Base-by-base conservation (phyloP, 2,113 vertebrate genomes). In the Oceanodroma tethys region DNA sequence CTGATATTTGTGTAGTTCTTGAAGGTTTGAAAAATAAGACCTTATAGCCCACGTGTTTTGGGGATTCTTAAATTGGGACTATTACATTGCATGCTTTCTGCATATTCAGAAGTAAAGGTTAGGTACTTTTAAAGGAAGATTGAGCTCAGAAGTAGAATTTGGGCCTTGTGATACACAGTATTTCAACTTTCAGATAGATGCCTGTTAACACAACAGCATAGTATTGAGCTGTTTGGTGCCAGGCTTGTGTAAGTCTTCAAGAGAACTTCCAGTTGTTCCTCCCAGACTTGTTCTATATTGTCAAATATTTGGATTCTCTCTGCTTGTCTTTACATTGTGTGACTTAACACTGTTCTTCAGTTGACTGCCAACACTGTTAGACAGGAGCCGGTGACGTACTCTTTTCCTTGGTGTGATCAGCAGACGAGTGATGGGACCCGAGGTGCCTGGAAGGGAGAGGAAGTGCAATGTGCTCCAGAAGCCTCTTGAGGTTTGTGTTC, bases 11-110 rank as follows among this genome's bases (percentile, higher is more conserved):
- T 58, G 26, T 52, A 29, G 36, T 7, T 73, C 68, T 42, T 56
- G 27, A 55, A 73, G 26, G 29, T 27, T 75, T 76, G 36, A 48
- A 53, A 43, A 80, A 43, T 6, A 81, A 63, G 2, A 12, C 9
- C 15, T 50, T 32, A 30, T 5, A 79, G 8, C 11, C 13, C 52
- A 4, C 0, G 0, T 26, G 27, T 48, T 30, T 56, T 38, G 47
- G 47, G 67, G 32, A 45, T 82, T 65, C 52, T 72, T 52, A 38
- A 45, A 22, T 27, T 13, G 4, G 8, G 38, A 32, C 13, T 38
- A 7, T n/a, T 50, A 11, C 1, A 13, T 8, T 50, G 26, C 29
- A 8, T 20, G 14, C 14, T 15, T 74, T 45, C 45, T 53, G 32
- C 63, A 43, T 4, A 6, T 30, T 56, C 11, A 27, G 36, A 65